Conservation (phyloP, 1,140 invertebrate species). For the Drosophila mauritiana region DNA sequence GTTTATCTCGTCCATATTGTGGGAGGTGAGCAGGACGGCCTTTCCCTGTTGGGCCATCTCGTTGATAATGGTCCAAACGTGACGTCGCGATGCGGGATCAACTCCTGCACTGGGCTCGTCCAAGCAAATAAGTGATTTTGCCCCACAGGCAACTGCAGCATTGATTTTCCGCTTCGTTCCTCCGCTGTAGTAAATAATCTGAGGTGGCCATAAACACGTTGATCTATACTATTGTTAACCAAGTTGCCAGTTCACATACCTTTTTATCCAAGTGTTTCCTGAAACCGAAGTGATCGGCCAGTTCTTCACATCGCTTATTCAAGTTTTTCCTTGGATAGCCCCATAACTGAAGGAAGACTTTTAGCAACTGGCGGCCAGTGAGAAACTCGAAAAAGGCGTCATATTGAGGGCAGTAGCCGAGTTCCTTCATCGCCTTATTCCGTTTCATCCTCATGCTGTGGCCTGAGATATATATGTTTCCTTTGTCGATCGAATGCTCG, state of each 20-base stretch:
- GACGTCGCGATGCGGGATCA: constrained; percentile 94
- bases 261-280: constrained; percentile 83
- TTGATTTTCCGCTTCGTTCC: constrained; percentile 97
- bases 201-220: no score
- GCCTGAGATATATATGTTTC: constrained; percentile 85
- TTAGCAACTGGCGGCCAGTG: constrained; percentile 91
- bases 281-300: constrained; percentile 81
- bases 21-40: constrained; percentile 90
- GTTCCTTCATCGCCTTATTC: constrained; percentile 85
- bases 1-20: constrained; percentile 84
- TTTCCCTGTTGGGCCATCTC: constrained; percentile 86
- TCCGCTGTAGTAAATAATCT: constrained; percentile 89
- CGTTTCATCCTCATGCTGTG: constrained; percentile 84
- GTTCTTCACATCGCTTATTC: constrained; percentile 49
- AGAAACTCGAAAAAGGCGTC: constrained; percentile 92
- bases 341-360: constrained; percentile 89
- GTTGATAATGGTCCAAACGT: constrained; percentile 90
- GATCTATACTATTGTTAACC: no score
- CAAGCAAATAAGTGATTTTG: constrained; percentile 92
- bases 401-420: constrained; percentile 93
- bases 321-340: constrained; percentile 86
- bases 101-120: constrained; percentile 95
- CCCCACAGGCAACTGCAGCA: constrained; percentile 94
- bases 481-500: constrained; percentile 86
- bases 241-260: constrained; percentile 57